phyloP scores from a whole-genome alignment of 2,797 vertebrate genomes.

The Meda fulgida region DNA sequence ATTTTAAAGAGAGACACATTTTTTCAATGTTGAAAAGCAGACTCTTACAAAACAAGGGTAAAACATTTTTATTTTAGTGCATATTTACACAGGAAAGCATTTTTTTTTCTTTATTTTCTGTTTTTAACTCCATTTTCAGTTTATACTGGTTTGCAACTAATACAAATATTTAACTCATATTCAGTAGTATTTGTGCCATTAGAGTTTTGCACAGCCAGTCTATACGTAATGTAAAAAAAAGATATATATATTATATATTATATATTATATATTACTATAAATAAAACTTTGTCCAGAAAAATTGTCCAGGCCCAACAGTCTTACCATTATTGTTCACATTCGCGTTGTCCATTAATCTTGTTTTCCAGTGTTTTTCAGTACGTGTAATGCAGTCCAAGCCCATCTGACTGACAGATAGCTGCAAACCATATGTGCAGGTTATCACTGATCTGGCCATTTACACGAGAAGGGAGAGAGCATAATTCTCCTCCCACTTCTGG shows the following conservation, averaged over 20 bases:
- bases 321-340: constrained; percentile 15
- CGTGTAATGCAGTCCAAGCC: background rate
- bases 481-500: constrained; percentile 10
- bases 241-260: background rate
- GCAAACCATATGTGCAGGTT: background rate
- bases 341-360: constrained; percentile 1
- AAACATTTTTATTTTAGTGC: background rate
- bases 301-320: background rate
- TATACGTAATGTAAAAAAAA: background rate
- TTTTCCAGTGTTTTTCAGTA: background rate
- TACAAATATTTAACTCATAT: background rate
- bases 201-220: background rate
- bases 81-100: background rate
- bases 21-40: background rate
- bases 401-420: constrained; percentile 21
- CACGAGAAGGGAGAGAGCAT: constrained; percentile 1
- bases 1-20: background rate
- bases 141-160: background rate
- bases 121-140: background rate
- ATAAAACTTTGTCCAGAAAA: too few species aligned
- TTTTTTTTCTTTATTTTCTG: too few species aligned
- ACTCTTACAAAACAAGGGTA: background rate
- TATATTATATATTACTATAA: background rate
- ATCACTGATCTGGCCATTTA: background rate
- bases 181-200: constrained; percentile 4